Conservation (phyloP, 2,888 invertebrate species). For the Trachelus stipa region DNA sequence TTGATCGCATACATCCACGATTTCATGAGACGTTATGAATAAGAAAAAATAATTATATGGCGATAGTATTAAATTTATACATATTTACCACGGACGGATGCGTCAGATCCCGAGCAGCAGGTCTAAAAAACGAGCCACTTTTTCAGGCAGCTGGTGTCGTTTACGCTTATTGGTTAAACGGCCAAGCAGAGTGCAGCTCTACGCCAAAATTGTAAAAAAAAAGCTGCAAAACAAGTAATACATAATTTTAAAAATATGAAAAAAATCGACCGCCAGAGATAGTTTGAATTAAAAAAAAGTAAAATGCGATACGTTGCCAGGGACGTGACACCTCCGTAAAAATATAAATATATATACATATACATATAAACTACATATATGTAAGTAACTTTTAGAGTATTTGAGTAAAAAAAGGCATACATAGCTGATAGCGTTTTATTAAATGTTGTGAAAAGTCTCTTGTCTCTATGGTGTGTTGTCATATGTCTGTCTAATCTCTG, state of each 20-base stretch:
- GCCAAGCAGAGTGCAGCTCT: neutral
- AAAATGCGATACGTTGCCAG: constrained; percentile 36
- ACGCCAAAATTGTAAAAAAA: neutral
- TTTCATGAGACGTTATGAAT: constrained; percentile 42
- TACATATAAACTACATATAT: constrained; percentile 58
- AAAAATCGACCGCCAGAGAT: neutral
- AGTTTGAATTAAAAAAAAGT: constrained; percentile 18
- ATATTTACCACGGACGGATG: constrained; percentile 53
- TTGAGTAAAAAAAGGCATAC: constrained; percentile 63
- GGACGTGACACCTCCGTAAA: constrained; percentile 52
- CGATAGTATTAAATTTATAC: constrained; percentile 61
- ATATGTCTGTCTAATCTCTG: neutral
- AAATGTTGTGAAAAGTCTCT: constrained; percentile 61
- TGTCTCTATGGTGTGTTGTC: constrained; percentile 15
- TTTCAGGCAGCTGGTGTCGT: neutral
- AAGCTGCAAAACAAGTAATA: neutral
- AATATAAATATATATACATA: constrained; percentile 41
- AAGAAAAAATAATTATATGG: constrained; percentile 50
- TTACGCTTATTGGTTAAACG: neutral
- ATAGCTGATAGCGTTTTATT: constrained; percentile 66
- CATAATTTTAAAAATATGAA: neutral
- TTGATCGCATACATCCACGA: constrained; percentile 49
- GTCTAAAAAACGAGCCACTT: neutral
- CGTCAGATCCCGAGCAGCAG: constrained; percentile 54
- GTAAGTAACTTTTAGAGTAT: constrained; percentile 64